Base-by-base conservation (phyloP, 2,113 vertebrate species). In the Sterrhoptilus dennistouni region DNA sequence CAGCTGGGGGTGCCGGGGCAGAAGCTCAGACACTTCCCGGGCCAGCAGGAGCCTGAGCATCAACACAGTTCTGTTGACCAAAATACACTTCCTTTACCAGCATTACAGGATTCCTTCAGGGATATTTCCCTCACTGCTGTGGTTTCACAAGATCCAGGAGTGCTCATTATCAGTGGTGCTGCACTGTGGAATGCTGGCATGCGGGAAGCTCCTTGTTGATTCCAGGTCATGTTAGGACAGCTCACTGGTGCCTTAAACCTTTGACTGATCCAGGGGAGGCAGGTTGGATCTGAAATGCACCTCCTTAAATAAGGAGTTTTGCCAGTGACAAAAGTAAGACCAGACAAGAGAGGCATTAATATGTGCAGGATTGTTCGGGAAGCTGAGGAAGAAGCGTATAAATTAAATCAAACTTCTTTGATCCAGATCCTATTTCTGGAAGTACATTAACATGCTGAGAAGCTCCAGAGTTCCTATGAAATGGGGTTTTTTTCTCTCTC, bases 181-280 rank as follows among this genome's bases (percentile, higher is more conserved):
- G 14, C 52, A 16, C 49, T 42, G 56, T 8, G 49, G 44, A 89
- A 27, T 3, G 25, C 61, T 68, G 65, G 61, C 45, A 11, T 6
- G 3, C 0, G 0, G 9, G 20, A 40, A 36, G 36, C 25, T 90
- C 8, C 0, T 13, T 52, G 44, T 19, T 49, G 59, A 16, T 89
- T 56, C 60, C 36, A 9, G 70, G 29, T 78, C 33, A 13, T 6
- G 21, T 18, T 15, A 54, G 66, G 63, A 29, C 66, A 54, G 44
- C 40, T 78, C 8, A 0, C 25, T 64, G 65, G 7, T 59, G 70
- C 60, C 45, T 77, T 74, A 69, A 72, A 74, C n/a, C 36, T 86
- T 59, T 47, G 33, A 17, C 35, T 56, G 50, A 24, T 19, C 28
- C 0, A 0, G 2, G 6, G 31, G 10, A 7, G 6, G 4, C 11